Conservation (phyloP, 2,888 invertebrate species). For the Tachina fera region DNA sequence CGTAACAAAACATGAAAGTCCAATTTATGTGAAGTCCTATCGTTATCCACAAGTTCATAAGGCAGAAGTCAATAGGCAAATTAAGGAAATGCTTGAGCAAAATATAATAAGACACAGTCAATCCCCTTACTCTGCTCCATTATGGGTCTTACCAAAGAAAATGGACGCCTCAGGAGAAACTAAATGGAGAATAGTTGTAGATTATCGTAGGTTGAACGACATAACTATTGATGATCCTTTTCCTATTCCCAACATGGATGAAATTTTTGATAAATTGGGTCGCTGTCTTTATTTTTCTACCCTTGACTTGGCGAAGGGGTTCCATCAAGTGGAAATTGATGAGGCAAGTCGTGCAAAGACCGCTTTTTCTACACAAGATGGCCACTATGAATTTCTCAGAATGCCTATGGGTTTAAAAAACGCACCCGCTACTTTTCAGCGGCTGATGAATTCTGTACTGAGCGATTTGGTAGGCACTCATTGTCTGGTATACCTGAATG, state of each 20-base stretch:
- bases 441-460: no score
- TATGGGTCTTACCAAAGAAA: conserved; percentile 62
- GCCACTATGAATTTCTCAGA: no score
- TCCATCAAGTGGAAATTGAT: conserved; percentile 68
- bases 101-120: conserved; percentile 46
- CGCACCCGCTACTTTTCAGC: conserved; percentile 45
- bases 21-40: no score
- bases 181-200: conserved; percentile 20
- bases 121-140: conserved; percentile 51
- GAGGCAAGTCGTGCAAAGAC: conserved; percentile 4
- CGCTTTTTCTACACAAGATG: no score
- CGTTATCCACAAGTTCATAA: conserved; percentile 49
- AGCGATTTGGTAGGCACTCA: no score
- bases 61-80: conserved; percentile 39
- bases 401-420: conserved; percentile 55
- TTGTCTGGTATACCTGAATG: background rate
- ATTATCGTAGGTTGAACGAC: no score
- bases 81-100: conserved; percentile 45
- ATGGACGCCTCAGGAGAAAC: conserved; percentile 38
- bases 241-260: no score
- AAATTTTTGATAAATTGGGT: conserved; percentile 45
- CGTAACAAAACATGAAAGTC: background rate
- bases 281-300: conserved; percentile 62
- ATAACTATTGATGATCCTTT: no score
- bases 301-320: conserved; percentile 60